These are phyloP conservation scores for Eleutherodactylus coqui DNA, from an alignment of 2,797 vertebrate genomes.

Conservation along the genomic window DNA sequence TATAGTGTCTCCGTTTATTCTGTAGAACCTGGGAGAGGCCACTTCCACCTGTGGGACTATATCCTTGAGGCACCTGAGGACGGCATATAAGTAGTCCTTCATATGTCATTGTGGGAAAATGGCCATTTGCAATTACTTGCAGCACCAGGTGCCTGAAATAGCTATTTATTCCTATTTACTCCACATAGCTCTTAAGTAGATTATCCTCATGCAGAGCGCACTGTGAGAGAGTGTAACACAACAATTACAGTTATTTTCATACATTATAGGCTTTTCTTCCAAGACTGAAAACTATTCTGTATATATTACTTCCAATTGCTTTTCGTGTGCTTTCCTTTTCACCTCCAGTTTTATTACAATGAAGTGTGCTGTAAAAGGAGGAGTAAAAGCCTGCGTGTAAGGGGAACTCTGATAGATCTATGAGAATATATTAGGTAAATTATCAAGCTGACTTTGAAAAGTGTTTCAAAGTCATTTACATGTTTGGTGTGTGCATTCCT, in stretches of 20 bases:
- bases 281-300: not conserved
- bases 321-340: not conserved
- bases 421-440: not conserved
- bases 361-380: not conserved
- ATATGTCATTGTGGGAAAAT: no score
- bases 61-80: no score
- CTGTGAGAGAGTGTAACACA: not conserved
- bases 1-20: no score
- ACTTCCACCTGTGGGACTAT: no score
- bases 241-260: slow-evolving; percentile 3
- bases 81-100: no score
- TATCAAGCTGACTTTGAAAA: no score
- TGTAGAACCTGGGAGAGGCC: no score
- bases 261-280: not conserved
- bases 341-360: not conserved
- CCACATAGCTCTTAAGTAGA: not conserved
- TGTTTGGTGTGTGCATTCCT: no score
- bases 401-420: not conserved
- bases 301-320: not conserved
- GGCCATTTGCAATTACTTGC: no score
- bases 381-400: not conserved
- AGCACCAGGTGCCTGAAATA: not conserved
- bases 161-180: not conserved
- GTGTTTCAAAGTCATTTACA: no score
- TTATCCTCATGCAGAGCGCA: not conserved